Base-by-base conservation (phyloP, 2,888 invertebrate species). In the Agriotes lineatus region DNA sequence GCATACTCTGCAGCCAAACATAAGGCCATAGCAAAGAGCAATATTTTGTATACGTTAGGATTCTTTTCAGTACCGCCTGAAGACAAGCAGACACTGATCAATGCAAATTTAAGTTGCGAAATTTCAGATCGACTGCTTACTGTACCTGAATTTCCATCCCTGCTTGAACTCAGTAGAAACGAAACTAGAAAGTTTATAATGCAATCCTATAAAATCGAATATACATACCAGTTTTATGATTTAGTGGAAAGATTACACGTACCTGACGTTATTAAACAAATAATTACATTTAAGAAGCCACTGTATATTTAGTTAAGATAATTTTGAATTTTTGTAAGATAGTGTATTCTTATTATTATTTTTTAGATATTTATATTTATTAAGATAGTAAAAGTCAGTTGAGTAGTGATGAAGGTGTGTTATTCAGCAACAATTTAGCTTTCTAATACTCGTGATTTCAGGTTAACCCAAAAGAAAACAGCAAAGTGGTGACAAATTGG, bases 111-210 rank as follows among this genome's bases (percentile, higher is more conserved):
- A 30, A 14, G 10, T 14, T 12, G 20, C 3, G 18, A 0, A 44
- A 45, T 64, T 22, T 7, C 1, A 18, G 10, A 18, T 12, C 37
- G 19, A 39, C 10, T 39, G 0, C 4, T 10, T 9, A 0, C 6
- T 22, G 7, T 33, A 20, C 44, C 54, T 48, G 54, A 71, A 62
- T 66, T 77, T 60, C 78, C 78, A 20, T 75, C 74, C 1, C 73
- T 80, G 66, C 45, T 79, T 12, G 77, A 80, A 70, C 56, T 80
- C 54, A 63, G 78, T 45, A 74, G 79, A 68, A 74, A 79, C 66
- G 50, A 64, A 52, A 44, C 75, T 54, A 71, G 78, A 50, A 73
- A 74, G 45, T 57, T 73, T 67, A 67, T 80, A 14, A 72, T 71
- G 7, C 18, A 60, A 19, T 73, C 42, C 30, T 72, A 65, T 66